Evolutionary conservation across 1,140 invertebrate genomes (phyloP).

Genomic region (Daktulosphaira vitifoliae): DNA sequence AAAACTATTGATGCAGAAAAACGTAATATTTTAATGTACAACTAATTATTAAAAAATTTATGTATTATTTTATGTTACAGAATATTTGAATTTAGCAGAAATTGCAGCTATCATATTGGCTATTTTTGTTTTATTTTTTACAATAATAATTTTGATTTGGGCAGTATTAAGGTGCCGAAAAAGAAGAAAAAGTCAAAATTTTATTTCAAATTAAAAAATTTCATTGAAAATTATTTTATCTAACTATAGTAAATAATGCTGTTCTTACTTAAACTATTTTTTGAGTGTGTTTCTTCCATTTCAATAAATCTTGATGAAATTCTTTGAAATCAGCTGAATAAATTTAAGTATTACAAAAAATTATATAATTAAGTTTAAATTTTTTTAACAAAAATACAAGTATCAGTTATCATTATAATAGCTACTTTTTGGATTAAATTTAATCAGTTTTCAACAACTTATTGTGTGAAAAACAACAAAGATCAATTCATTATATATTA

Average conservation of each 20-base stretch:
- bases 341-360: too few relatives aligned
- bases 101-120: constrained; percentile 37
- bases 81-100: constrained; percentile 36
- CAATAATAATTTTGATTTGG: constrained; percentile 34
- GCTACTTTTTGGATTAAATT: too few relatives aligned
- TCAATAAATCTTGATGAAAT: background rate
- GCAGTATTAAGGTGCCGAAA: constrained; percentile 34
- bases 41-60: background rate
- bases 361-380: too few relatives aligned
- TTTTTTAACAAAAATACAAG: too few relatives aligned
- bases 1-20: constrained; percentile 37
- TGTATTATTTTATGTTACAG: constrained; percentile 35
- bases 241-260: background rate
- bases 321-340: too few relatives aligned
- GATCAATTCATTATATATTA: too few relatives aligned
- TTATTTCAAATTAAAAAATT: constrained; percentile 18
- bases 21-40: constrained; percentile 34
- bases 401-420: too few relatives aligned
- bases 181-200: constrained; percentile 34
- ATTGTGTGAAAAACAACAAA: too few relatives aligned
- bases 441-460: too few relatives aligned
- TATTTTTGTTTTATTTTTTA: constrained; percentile 34
- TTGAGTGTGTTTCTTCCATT: background rate
- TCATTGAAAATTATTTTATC: background rate
- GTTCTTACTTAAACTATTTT: background rate